A percentile compares a stretch with the other conserved stretches of the same genome.
phyloP scores from a whole-genome alignment of 2,113 vertebrate species.

The Atractosteus spatula region DNA sequence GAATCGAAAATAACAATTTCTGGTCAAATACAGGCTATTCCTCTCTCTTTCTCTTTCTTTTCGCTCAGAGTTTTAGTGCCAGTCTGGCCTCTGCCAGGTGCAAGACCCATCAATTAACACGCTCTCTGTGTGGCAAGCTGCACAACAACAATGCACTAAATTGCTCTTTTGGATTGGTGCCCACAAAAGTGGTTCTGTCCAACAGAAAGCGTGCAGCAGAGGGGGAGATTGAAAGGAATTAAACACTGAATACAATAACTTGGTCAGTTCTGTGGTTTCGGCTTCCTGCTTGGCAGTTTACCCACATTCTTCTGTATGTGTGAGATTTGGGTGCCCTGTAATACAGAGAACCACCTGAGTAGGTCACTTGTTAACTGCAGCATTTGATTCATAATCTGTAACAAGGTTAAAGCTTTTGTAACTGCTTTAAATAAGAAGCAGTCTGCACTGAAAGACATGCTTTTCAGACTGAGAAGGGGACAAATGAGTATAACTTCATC shows the following conservation, averaged over 20 bases:
- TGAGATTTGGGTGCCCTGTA: no score
- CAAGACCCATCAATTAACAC: conserved; percentile 1
- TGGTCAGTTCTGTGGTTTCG: not conserved
- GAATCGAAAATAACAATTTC: no score
- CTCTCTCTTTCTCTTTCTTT: not conserved
- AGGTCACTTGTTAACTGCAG: no score
- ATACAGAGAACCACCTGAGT: no score
- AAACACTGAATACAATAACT: not conserved
- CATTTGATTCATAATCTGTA: no score
- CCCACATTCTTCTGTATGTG: not conserved
- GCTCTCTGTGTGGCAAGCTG: conserved; percentile 12
- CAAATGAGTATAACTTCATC: no score
- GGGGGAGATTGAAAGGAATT: not conserved
- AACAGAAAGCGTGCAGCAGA: no score
- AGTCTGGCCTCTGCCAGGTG: conserved; percentile 23
- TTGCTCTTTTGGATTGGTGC: conserved; percentile 11
- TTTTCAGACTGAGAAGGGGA: no score
- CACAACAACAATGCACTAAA: conserved; percentile 13
- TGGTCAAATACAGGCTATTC: not conserved
- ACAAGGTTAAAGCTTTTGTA: no score
- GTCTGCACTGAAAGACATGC: no score
- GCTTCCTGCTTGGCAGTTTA: not conserved
- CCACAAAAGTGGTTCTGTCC: conserved; percentile 10
- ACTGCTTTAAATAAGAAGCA: no score
- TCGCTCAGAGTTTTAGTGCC: not conserved